phyloP scores from a whole-genome alignment of 2,113 vertebrate species.

The Sphaerodactylus townsendi region DNA sequence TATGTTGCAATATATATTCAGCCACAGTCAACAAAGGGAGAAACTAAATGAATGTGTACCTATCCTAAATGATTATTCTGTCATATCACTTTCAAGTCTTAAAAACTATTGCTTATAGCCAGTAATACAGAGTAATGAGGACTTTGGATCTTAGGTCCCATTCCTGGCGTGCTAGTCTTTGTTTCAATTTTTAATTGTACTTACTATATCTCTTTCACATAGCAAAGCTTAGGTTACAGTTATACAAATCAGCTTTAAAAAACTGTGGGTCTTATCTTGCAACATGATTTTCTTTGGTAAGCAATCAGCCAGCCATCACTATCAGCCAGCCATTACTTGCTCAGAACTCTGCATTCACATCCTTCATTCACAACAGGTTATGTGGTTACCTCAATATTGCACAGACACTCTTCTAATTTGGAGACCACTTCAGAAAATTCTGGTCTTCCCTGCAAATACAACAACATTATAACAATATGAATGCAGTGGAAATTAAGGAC shows the following conservation, averaged over 20 bases:
- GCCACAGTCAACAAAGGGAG: neutral
- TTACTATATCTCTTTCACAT: rapidly evolving
- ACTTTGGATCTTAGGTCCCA: neutral
- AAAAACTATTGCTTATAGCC: neutral
- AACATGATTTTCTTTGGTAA: neutral
- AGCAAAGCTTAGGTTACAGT: rapidly evolving
- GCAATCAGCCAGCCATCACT: rapidly evolving
- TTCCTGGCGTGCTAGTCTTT: neutral
- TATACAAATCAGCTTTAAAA: rapidly evolving
- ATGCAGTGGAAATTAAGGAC: neutral
- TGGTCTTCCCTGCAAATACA: slow-evolving; percentile 83
- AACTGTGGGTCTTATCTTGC: neutral
- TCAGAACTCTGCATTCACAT: neutral
- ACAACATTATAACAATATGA: neutral
- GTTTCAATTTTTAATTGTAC: neutral
- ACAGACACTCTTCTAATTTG: slow-evolving; percentile 91
- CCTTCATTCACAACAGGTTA: neutral
- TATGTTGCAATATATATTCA: neutral
- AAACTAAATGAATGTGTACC: neutral
- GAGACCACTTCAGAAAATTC: slow-evolving; percentile 93
- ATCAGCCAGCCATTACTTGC: rapidly evolving
- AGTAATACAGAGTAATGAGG: neutral
- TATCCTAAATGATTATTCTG: neutral
- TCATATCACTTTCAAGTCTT: neutral
- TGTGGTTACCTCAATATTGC: slow-evolving; percentile 87